Percentiles rank a stretch among this genome's conserved stretches.
These are phyloP conservation scores for Camelus bactrianus DNA, from an alignment of 2,113 vertebrate genomes.

Conservation along the genomic window DNA sequence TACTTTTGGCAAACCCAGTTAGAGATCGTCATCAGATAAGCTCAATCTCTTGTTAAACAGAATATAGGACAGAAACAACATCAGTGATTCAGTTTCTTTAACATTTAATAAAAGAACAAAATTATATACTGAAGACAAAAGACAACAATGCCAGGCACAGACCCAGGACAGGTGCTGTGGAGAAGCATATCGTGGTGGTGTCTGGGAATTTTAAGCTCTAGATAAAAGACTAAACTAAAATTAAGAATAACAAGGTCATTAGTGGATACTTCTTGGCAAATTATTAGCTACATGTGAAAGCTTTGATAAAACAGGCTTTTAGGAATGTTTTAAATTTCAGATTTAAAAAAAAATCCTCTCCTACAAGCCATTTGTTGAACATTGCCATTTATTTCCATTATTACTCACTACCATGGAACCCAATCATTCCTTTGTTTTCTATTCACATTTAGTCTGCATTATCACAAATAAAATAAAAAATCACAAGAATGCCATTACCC, in stretches of 20 bases:
- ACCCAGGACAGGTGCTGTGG: background rate
- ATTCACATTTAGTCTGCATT: conserved; percentile 16
- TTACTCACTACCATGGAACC: background rate
- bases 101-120: conserved; percentile 47
- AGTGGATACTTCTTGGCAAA: conserved; percentile 25
- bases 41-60: conserved; percentile 29
- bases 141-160: background rate
- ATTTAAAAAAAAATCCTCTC: conserved; percentile 35
- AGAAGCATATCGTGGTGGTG: conserved; percentile 5
- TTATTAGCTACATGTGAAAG: background rate
- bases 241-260: conserved; percentile 30
- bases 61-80: conserved; percentile 6
- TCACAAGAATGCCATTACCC: background rate
- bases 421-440: conserved; percentile 47
- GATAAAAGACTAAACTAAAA: conserved; percentile 65
- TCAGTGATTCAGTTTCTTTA: conserved; percentile 34
- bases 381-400: conserved; percentile 37
- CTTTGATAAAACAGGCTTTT: conserved; percentile 20
- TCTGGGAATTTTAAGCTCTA: conserved; percentile 31
- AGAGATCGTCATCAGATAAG: background rate
- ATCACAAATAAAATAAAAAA: conserved; percentile 67
- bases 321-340: conserved; percentile 36
- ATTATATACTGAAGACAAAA: conserved; percentile 53
- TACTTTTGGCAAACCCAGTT: conserved; percentile 24
- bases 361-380: conserved; percentile 2